Percentiles rank a stretch among this genome's conserved stretches.
phyloP scores from a whole-genome alignment of 92 coral and sea anemone genomes.

The Actinernus sp. region DNA sequence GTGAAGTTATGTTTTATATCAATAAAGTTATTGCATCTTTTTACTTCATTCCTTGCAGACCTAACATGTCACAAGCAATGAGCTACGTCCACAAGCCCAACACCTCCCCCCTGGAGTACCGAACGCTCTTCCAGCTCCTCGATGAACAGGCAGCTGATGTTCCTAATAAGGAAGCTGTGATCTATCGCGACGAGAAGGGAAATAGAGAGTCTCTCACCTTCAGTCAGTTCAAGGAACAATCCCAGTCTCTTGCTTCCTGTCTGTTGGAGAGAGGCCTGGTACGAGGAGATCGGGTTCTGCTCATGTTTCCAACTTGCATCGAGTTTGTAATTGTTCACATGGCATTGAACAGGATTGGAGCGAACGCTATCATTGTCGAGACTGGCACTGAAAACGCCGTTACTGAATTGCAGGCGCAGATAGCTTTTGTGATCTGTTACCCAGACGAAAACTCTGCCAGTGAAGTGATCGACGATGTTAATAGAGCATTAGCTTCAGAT shows the following conservation, averaged over 20 bases:
- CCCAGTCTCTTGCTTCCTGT: constrained; percentile 41
- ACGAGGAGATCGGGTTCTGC: constrained; percentile 38
- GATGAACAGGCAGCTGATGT: constrained; percentile 8
- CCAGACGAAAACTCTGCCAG: background rate
- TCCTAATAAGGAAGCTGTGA: constrained; percentile 34
- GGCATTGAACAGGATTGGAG: constrained; percentile 40
- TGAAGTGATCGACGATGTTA: background rate
- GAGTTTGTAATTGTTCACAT: constrained; percentile 31
- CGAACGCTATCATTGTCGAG: constrained; percentile 1
- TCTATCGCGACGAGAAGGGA: constrained; percentile 10
- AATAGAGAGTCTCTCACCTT: constrained; percentile 35
- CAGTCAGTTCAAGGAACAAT: constrained; percentile 11
- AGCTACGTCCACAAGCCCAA: constrained; percentile 39
- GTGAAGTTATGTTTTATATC: no score
- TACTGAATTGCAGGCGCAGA: constrained; percentile 1
- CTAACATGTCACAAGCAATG: no score
- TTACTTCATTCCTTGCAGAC: no score
- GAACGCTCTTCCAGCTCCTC: constrained; percentile 41
- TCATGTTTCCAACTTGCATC: constrained; percentile 27
- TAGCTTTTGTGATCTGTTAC: background rate
- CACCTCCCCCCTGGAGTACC: constrained; percentile 35
- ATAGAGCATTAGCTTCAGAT: background rate
- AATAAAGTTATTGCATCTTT: no score
- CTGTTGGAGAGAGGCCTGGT: constrained; percentile 36
- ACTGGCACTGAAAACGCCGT: constrained; percentile 7